Base-by-base conservation (phyloP, 2,113 vertebrate genomes). In the Nematolebias whitei region DNA sequence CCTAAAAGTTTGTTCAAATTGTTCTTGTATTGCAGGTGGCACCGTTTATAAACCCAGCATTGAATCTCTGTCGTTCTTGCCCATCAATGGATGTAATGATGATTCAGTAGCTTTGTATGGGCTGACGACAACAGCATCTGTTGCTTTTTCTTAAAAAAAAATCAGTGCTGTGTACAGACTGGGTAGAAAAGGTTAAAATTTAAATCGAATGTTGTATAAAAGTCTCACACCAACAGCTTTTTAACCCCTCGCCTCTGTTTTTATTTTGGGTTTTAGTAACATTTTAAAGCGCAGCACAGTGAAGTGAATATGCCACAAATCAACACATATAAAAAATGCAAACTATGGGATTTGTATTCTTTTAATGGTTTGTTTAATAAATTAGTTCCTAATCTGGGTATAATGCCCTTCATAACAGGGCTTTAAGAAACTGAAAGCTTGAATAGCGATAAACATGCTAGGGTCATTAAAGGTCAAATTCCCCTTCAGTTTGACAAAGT, bases 391-490 rank as follows among this genome's bases (percentile, higher is more conserved):
- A 52, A 58, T 29, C 48, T 50, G 5, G n/a, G 35, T n/a, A 22
- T 64, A 26, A 61, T 24, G 9, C 40, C 63, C 20, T 50, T 1
- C 12, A 29, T 29, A 5, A 43, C 60, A 49, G 51, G 5, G 57
- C 14, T 57, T 7, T n/a, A 19, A 22, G 40, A 16, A 26, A 48
- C 11, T 29, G 44, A 10, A 1, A 22, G 22, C 41, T 14, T 54
- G 26, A 38, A 49, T 24, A 73, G 52, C 47, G 26, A 52, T 72
- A 72, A 62, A 66, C n/a, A n/a, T 16, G 49, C 56, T 8, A 51
- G 35, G 14, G 44, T 19, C 39, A 23, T 43, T 45, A 56, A 24
- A 39, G 7, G 41, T 15, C 39, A 45, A 48, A n/a, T 22, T 48
- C 10, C 10, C 10, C 12, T 48, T 48, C 4, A 2, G 11, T 7